Percentiles rank a stretch among this genome's conserved stretches.
phyloP scores from a whole-genome alignment of 2,888 invertebrate genomes.

The Malachius bipustulatus region DNA sequence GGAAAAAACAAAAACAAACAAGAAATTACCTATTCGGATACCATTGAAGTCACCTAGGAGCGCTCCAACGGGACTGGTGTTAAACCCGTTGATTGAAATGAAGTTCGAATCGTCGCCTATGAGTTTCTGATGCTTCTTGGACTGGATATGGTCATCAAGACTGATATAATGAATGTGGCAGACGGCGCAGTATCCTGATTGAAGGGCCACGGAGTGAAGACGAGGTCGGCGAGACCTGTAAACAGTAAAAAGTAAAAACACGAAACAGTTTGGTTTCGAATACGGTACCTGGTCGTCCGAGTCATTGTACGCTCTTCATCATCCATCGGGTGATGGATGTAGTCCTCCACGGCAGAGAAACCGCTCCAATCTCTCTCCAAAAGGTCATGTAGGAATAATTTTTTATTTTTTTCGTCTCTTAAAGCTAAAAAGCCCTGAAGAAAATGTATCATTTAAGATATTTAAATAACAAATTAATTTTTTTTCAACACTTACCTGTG shows the following conservation, averaged over 20 bases:
- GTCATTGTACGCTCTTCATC: background rate
- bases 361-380: too few species aligned
- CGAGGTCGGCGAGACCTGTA: constrained; percentile 24
- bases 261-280: background rate
- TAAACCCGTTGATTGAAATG: constrained; percentile 58
- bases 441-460: too few species aligned
- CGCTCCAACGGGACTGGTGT: constrained; percentile 54
- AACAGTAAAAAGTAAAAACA: background rate
- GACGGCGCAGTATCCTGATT: constrained; percentile 65
- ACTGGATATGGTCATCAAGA: constrained; percentile 57
- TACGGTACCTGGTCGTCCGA: background rate
- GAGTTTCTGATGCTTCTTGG: constrained; percentile 61
- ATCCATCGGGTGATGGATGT: background rate
- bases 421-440: background rate
- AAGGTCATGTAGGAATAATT: background rate
- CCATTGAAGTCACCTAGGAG: constrained; percentile 52
- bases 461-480: too few species aligned
- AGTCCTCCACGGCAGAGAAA: background rate
- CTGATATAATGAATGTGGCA: constrained; percentile 64
- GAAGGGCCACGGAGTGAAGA: constrained; percentile 34
- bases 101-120: constrained; percentile 64
- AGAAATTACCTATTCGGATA: constrained; percentile 21
- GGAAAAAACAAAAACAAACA: constrained; percentile 1
- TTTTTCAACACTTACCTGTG: too few species aligned
- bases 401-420: background rate